Evolutionary conservation across 1,140 invertebrate species (phyloP).

Genomic region (Drosophila sucinea): DNA sequence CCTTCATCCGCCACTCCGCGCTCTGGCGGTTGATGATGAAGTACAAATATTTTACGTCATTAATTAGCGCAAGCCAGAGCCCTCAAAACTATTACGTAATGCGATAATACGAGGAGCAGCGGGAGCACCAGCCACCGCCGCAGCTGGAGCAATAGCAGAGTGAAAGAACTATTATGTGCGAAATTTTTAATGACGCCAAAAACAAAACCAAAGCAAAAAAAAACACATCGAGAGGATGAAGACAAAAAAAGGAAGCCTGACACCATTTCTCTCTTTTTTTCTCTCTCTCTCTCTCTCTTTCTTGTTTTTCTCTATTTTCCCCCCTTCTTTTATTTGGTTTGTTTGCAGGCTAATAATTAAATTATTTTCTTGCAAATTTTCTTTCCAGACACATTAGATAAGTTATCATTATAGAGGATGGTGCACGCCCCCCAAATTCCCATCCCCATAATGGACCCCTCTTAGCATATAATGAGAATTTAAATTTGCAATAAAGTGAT

Average conservation of each 20-base stretch:
- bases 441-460: not conserved
- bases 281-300: not conserved
- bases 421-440: not conserved
- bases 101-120: conserved; percentile 50
- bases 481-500: conserved; percentile 74
- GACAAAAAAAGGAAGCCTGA: conserved; percentile 16
- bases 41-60: conserved; percentile 79
- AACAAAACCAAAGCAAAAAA: conserved; percentile 29
- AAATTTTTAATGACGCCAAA: conserved; percentile 65
- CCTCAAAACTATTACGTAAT: conserved; percentile 73
- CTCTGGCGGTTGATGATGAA: conserved; percentile 50
- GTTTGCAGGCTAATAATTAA: conserved; percentile 63
- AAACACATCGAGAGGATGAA: conserved; percentile 32
- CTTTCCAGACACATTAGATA: conserved; percentile 53
- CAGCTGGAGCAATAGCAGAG: conserved; percentile 22
- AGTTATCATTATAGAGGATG: conserved; percentile 42
- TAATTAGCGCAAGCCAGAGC: conserved; percentile 66
- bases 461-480: conserved; percentile 68
- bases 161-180: conserved; percentile 61
- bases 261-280: conserved; percentile 7
- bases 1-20: not conserved
- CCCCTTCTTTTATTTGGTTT: conserved; percentile 21
- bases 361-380: conserved; percentile 71
- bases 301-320: conserved; percentile 5
- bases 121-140: no score